A percentile compares a stretch with the other conserved stretches of the same genome.
These are phyloP conservation scores for Diphyllodes magnificus DNA, from an alignment of 2,113 vertebrate genomes.

Conservation along the genomic window DNA sequence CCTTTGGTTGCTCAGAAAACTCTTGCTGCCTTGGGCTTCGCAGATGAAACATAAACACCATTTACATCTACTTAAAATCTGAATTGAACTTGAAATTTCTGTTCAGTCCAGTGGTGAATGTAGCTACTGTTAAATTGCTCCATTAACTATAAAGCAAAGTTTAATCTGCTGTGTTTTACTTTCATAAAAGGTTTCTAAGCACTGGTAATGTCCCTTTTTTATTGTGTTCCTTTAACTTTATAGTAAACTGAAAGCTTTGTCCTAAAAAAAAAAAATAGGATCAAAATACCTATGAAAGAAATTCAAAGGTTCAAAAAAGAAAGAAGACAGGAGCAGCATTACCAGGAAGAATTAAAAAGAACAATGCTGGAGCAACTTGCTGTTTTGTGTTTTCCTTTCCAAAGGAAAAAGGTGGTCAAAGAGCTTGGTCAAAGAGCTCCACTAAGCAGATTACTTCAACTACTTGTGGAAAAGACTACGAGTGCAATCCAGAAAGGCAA, in stretches of 20 bases:
- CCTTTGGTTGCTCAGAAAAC: neutral
- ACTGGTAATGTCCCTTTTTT: neutral
- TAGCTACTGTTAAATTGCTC: conserved; percentile 35
- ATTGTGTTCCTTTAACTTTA: neutral
- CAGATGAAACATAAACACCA: conserved; percentile 4
- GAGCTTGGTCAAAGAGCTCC: neutral
- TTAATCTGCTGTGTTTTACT: conserved; percentile 43
- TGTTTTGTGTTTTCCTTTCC: neutral
- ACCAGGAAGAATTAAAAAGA: neutral
- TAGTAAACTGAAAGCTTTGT: neutral
- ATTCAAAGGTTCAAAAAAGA: neutral
- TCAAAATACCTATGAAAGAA: neutral
- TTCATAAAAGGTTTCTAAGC: neutral
- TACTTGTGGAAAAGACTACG: neutral
- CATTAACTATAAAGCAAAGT: conserved; percentile 40
- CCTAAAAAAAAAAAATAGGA: neutral
- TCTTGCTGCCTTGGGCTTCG: accelerated
- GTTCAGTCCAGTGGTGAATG: neutral
- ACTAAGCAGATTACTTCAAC: neutral
- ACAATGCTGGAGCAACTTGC: neutral
- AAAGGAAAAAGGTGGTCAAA: neutral
- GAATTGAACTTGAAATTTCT: conserved; percentile 39
- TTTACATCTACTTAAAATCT: conserved; percentile 37
- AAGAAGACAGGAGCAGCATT: neutral
- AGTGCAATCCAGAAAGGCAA: neutral